Percentiles rank a stretch among this genome's conserved stretches.
Evolutionary conservation across 2,888 invertebrate genomes (phyloP).

Genomic region (Drosophila greeni): DNA sequence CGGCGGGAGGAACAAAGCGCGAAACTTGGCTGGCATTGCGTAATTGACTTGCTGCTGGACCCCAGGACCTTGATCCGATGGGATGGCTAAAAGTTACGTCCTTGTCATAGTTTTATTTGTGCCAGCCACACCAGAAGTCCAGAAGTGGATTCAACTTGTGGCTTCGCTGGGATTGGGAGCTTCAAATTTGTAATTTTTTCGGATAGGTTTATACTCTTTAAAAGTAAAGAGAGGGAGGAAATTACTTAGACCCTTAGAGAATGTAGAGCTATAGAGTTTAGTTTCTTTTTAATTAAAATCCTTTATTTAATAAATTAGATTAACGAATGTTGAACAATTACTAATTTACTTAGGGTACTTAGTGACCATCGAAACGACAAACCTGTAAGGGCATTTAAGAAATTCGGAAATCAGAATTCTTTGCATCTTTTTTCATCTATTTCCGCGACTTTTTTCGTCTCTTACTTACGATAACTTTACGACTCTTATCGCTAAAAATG

Average conservation of each 20-base stretch:
- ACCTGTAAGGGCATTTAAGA: constrained; percentile 8
- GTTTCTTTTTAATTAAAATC: too few species aligned
- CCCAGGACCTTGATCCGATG: constrained; percentile 16
- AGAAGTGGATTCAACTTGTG: constrained; percentile 51
- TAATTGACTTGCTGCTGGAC: constrained; percentile 62
- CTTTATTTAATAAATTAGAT: not conserved
- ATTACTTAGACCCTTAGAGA: too few species aligned
- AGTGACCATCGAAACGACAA: not conserved
- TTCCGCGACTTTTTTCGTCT: constrained; percentile 59
- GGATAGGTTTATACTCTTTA: not conserved
- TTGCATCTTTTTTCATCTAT: constrained; percentile 29
- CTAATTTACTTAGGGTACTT: not conserved
- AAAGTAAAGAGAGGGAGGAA: too few species aligned
- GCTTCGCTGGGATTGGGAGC: constrained; percentile 26
- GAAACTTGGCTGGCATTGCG: constrained; percentile 57
- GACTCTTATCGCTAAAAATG: constrained; percentile 73
- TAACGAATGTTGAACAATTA: not conserved
- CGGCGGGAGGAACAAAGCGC: constrained; percentile 36
- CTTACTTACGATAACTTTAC: constrained; percentile 75
- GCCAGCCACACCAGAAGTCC: constrained; percentile 33
- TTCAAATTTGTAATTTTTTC: constrained; percentile 1
- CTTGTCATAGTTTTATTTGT: constrained; percentile 57
- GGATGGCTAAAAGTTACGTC: constrained; percentile 36
- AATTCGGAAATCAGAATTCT: not conserved
- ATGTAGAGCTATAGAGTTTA: too few species aligned